A percentile compares a stretch with the other conserved stretches of the same genome.
These are phyloP conservation scores for Murina feae DNA, from an alignment of 2,113 vertebrate species.

Conservation along the genomic window DNA sequence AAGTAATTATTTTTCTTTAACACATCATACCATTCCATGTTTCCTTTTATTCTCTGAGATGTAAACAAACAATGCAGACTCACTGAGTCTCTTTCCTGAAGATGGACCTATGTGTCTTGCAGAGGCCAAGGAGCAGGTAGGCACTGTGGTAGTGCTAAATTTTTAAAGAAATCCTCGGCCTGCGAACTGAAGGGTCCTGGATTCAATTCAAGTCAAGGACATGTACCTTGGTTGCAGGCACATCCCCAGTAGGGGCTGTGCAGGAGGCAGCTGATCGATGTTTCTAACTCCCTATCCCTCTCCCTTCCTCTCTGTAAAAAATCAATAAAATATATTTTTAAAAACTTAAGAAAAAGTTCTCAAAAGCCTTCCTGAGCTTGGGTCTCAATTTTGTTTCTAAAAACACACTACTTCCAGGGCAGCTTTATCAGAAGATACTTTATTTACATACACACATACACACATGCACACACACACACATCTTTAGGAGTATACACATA, in stretches of 20 bases:
- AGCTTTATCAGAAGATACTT: neutral
- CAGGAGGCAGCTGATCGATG: too few relatives aligned
- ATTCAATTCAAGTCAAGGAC: too few relatives aligned
- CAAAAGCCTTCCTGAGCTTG: neutral
- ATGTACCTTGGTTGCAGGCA: too few relatives aligned
- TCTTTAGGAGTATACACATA: neutral
- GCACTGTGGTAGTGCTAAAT: neutral
- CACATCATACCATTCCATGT: neutral
- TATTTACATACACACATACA: too few relatives aligned
- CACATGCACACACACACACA: too few relatives aligned
- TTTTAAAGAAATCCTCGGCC: neutral
- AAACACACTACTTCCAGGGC: neutral
- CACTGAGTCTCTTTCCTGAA: neutral
- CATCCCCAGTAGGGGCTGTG: too few relatives aligned
- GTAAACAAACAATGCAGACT: neutral
- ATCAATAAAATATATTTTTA: too few relatives aligned
- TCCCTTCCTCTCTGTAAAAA: too few relatives aligned
- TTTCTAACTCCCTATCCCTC: too few relatives aligned
- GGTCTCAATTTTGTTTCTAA: neutral
- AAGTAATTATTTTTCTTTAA: neutral
- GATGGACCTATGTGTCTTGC: neutral
- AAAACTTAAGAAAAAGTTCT: too few relatives aligned
- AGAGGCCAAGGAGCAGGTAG: neutral
- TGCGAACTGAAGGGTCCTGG: too few relatives aligned
- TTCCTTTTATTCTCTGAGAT: neutral